These are phyloP conservation scores for Bilobella aurantiaca DNA, from an alignment of 1,140 invertebrate species.

Conservation along the genomic window DNA sequence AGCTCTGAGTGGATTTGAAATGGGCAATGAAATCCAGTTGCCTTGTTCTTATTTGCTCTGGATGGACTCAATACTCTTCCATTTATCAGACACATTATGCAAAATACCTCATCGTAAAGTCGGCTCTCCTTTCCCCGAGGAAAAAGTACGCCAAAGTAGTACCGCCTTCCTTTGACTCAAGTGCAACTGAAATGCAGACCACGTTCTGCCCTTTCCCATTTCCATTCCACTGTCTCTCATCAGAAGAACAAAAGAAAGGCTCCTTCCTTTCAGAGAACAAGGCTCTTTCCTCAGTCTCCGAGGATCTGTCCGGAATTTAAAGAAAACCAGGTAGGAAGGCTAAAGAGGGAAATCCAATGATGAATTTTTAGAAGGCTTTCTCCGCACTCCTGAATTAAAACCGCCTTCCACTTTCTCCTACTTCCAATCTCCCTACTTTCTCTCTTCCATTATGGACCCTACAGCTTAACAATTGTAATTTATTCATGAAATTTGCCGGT, in stretches of 20 bases:
- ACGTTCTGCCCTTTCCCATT: slow-evolving; percentile 15
- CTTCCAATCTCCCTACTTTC: slow-evolving; percentile 1
- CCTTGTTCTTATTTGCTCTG: background rate
- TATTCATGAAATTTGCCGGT: slow-evolving; percentile 33
- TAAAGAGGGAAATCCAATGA: background rate
- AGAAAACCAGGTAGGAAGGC: background rate
- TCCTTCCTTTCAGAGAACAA: too few relatives aligned
- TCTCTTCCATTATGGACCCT: background rate
- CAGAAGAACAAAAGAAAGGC: background rate
- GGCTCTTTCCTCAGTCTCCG: too few relatives aligned
- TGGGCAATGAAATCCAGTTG: background rate
- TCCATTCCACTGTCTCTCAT: slow-evolving; percentile 15
- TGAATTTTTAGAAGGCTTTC: slow-evolving; percentile 10
- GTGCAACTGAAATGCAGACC: slow-evolving; percentile 16
- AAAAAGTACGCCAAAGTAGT: slow-evolving; percentile 13
- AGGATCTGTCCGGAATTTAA: background rate
- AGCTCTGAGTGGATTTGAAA: too few relatives aligned
- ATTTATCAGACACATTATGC: slow-evolving; percentile 30
- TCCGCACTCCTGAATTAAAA: slow-evolving; percentile 21
- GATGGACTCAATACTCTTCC: background rate
- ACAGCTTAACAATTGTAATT: slow-evolving; percentile 19
- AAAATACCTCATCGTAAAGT: slow-evolving; percentile 19
- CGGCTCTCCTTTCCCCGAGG: background rate
- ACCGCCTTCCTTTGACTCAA: background rate
- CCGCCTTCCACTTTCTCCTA: slow-evolving; percentile 12